Evolutionary conservation across 2,113 vertebrate genomes (phyloP), one percentile per base, ranked within the genome.

Genomic region (Macroglossus sobrinus): DNA sequence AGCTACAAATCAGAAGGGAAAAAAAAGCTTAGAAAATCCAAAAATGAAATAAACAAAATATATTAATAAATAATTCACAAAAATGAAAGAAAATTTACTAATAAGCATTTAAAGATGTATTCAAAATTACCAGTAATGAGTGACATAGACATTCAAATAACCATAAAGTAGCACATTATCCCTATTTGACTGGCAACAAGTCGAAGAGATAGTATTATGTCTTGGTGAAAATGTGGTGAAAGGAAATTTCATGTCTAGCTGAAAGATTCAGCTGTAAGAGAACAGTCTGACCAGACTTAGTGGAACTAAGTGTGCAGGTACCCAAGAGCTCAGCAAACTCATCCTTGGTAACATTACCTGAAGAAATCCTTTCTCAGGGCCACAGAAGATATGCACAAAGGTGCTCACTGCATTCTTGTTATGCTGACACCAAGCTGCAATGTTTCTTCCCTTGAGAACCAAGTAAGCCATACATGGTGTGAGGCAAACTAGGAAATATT

Each of bases 261-360:
- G 59, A 66, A 35, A 0, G 14, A 7, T 0, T 2, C n/a, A 45
- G 50, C 40, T 12, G 0, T 50, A 35, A 33, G 33, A 81, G 33
- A 75, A n/a, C 11, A 9, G 28, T 66, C 50, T 13, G 33, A 38
- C 18, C 11, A 43, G 28, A 40, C 38, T 7, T 13, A 1, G 53
- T 3, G 16, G 57, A 66, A 26, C 12, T 19, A 47, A 12, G 4
- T 3, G 10, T n/a, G 57, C 30, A 5, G 35, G 59, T 2, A 14
- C 8, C n/a, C 66, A 19, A 13, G 33, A 55, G 45, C 66, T 72
- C 38, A n/a, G 43, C 38, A 43, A 66, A 35, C 38, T 53, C 35
- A 2, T 2, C 26, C 38, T 4, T 13, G 57, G n/a, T 1, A 21
- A 16, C 0, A 21, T 1, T 40, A 18, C 68, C 30, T 0, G 26